Evolutionary conservation across 1,140 invertebrate species (phyloP).

Genomic region (Micrasema minimum): DNA sequence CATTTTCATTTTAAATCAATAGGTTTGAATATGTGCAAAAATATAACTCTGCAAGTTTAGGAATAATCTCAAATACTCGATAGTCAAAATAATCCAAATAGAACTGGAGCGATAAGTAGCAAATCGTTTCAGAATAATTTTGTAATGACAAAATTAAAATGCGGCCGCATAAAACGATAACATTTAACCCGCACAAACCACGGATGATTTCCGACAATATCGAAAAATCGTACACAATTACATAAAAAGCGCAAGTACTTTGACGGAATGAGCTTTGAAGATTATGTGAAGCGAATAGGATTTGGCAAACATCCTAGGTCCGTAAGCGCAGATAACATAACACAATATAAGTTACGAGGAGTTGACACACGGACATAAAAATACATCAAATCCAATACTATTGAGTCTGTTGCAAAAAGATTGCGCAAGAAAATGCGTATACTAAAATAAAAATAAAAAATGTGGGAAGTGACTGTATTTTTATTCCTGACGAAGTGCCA

Average conservation of each 20-base stretch:
- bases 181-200: background rate
- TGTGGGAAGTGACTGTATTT: conserved; percentile 12
- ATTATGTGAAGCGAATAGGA: no score
- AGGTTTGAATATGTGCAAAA: no score
- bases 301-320: conserved; percentile 3
- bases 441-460: conserved; percentile 17
- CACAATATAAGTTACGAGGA: conserved; percentile 15
- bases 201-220: background rate
- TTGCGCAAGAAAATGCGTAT: conserved; percentile 24
- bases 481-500: conserved; percentile 4
- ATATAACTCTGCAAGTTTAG: no score
- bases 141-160: background rate
- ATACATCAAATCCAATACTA: background rate
- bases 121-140: background rate
- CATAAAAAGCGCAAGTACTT: no score
- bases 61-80: no score
- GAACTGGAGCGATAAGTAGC: background rate
- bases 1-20: no score
- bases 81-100: no score
- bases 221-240: no score
- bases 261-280: no score
- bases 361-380: conserved; percentile 16
- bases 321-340: no score
- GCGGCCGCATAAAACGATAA: background rate
- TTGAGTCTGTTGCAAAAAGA: conserved; percentile 17